These are phyloP conservation scores for Zosterops pallidus DNA, from an alignment of 2,113 vertebrate species.

Conservation along the genomic window DNA sequence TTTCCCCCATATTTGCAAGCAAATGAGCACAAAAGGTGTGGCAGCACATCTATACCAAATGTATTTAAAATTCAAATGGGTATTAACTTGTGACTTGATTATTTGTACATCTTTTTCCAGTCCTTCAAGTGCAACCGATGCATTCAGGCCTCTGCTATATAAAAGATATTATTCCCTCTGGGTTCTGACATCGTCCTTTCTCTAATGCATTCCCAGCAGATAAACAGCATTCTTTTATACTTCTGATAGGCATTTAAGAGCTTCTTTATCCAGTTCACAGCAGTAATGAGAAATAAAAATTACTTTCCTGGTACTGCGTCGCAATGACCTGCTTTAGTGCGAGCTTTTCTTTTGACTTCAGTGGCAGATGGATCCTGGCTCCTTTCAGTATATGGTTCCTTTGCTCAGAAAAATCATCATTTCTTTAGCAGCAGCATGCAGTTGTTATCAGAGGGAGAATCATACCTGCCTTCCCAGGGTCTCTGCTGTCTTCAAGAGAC, in stretches of 20 bases:
- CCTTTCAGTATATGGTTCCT: neutral
- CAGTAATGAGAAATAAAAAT: slow-evolving; percentile 30
- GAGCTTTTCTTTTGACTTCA: neutral
- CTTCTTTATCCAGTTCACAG: neutral
- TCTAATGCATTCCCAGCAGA: neutral
- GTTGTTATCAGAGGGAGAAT: neutral
- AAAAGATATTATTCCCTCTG: neutral
- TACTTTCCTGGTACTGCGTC: neutral
- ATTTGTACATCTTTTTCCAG: neutral
- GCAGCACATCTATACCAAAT: neutral
- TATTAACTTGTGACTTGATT: neutral
- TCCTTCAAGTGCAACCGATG: neutral
- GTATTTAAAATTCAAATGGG: neutral
- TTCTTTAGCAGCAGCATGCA: neutral
- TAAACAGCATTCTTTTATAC: neutral
- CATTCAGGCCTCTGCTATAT: neutral
- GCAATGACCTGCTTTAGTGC: neutral
- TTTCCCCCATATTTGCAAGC: neutral
- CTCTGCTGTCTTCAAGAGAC: neutral
- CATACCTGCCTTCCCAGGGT: neutral
- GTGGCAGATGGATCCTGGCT: neutral
- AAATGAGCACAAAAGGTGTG: neutral
- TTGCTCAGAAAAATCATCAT: neutral
- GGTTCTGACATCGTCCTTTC: neutral
- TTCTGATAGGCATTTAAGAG: neutral